These are phyloP conservation scores for Oligia latruncula DNA, from an alignment of 2,888 invertebrate species.

Conservation along the genomic window DNA sequence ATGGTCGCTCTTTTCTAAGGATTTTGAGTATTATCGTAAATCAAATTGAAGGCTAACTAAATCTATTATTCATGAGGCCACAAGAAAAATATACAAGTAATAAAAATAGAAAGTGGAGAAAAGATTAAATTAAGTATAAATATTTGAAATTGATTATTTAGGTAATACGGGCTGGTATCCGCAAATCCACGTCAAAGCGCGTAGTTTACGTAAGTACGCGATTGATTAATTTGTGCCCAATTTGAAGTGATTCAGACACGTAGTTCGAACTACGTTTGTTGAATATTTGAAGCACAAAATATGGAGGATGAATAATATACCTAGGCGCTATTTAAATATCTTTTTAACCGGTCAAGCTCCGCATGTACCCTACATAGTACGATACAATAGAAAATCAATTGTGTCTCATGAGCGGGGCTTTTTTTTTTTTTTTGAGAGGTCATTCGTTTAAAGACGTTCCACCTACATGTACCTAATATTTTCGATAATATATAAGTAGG, in stretches of 20 bases:
- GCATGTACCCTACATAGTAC: too few species aligned
- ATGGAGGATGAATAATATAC: neutral
- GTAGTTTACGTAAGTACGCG: neutral
- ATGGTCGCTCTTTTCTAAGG: neutral
- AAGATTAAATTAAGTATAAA: neutral
- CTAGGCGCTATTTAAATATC: too few species aligned
- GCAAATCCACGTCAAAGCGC: neutral
- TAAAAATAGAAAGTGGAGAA: conserved; percentile 11
- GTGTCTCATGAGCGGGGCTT: too few species aligned
- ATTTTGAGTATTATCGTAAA: conserved; percentile 1
- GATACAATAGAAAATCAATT: too few species aligned
- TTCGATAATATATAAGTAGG: too few species aligned
- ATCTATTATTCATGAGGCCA: conserved; percentile 1
- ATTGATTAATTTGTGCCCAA: conserved; percentile 1
- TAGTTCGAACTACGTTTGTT: conserved; percentile 1
- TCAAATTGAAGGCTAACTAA: conserved; percentile 3
- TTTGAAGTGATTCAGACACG: conserved; percentile 13
- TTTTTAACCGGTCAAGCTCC: too few species aligned
- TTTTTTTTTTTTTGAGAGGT: too few species aligned
- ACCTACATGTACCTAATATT: too few species aligned
- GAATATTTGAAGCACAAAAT: conserved; percentile 11
- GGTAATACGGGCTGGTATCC: neutral
- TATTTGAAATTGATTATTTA: conserved; percentile 13
- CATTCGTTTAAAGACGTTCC: too few species aligned
- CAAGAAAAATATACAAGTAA: neutral